Evolutionary conservation across 2,797 vertebrate species (phyloP), one percentile per base, ranked within the genome.

Genomic region (Ctenochaetus hawaiiensis): DNA sequence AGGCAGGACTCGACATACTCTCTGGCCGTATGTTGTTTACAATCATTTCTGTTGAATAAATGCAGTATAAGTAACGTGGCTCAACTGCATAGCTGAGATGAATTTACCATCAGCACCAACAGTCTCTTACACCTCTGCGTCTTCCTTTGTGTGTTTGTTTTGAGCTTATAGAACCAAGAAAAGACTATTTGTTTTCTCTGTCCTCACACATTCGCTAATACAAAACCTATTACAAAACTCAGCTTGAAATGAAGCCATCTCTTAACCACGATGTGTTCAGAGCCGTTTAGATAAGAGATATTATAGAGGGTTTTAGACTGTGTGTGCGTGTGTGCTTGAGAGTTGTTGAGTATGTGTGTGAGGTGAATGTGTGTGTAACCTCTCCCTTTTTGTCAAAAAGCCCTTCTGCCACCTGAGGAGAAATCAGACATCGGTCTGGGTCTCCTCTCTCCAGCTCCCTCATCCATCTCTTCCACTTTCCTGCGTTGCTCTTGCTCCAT

Each of bases 351-450:
- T 47, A 26, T 45, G 61, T 49, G 65, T 22, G 26, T 66, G 20
- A 8, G 53, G 14, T n/a, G 34, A 12, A 20, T 57, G 16, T 78
- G 41, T 72, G 44, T 74, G 34, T 39, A 14, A 53, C 44, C 43
- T 62, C 23, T 37, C 23, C 30, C 8, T 71, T 49, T 67, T 62
- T 80, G 59, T 77, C 52, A 71, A 75, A 81, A 74, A 82, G 52
- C 54, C 49, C 43, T 53, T 65, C 67, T 75, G 37, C 75, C 73
- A 76, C 34, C 62, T 67, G 70, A 78, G 73, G 61, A 70, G 49
- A 62, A 54, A 49, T 54, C 48, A 64, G 59, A 62, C 39, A 43
- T 60, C 22, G 45, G 30, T 81, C 59, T 67, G 37, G n/a, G 39
- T 48, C 43, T 59, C 62, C 30, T 47, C 59, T 72, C 61, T 53